Evolutionary conservation across 2,113 vertebrate genomes (phyloP).

Genomic region (Podiceps cristatus): DNA sequence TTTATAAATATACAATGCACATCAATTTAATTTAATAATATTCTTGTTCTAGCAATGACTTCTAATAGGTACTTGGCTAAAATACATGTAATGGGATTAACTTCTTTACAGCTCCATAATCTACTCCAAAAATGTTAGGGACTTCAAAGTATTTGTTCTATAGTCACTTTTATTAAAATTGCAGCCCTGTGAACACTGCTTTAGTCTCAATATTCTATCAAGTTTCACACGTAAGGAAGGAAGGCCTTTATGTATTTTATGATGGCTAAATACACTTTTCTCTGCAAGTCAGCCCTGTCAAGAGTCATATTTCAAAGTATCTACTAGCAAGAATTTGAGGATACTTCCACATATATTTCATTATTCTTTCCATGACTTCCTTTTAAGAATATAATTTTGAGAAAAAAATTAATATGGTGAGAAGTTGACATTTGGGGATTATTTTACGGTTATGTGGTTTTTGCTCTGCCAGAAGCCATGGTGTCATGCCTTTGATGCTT

Average conservation of each 20-base stretch:
- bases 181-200: background rate
- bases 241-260: background rate
- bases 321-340: background rate
- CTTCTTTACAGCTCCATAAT: background rate
- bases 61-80: background rate
- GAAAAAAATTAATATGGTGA: background rate
- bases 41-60: background rate
- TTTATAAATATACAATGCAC: background rate
- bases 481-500: background rate
- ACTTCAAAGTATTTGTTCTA: background rate
- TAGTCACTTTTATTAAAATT: background rate
- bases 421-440: background rate
- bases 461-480: background rate
- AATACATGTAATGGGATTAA: background rate
- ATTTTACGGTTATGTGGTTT: background rate
- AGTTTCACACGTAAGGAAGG: background rate
- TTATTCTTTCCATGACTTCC: background rate
- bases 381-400: background rate
- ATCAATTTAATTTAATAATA: background rate
- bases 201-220: background rate
- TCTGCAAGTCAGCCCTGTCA: background rate
- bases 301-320: background rate
- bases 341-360: background rate
- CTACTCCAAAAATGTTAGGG: background rate
- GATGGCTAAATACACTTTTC: background rate